These are phyloP conservation scores for Charanyca ferruginea DNA, from an alignment of 2,888 invertebrate species.

Conservation along the genomic window DNA sequence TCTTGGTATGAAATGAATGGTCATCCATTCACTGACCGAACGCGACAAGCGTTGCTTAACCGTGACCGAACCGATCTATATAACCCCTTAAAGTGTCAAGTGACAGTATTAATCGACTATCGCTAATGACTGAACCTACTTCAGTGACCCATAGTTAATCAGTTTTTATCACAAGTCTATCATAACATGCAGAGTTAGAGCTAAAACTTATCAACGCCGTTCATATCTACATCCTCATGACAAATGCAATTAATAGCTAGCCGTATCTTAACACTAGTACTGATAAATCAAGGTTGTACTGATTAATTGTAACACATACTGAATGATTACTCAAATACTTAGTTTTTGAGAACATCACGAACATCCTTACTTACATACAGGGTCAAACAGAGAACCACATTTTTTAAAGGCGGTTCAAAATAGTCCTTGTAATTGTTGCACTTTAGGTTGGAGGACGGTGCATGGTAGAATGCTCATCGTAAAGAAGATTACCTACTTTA, in stretches of 20 bases:
- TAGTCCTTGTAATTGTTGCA: background rate
- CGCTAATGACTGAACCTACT: background rate
- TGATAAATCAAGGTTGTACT: slow-evolving; percentile 50
- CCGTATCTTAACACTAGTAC: slow-evolving; percentile 22
- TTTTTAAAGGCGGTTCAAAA: too few species aligned
- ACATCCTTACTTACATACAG: too few species aligned
- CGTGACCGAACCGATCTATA: too few species aligned
- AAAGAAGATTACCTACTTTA: too few species aligned
- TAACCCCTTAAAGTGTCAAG: too few species aligned
- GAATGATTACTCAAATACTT: slow-evolving; percentile 28
- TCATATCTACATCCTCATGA: slow-evolving; percentile 36
- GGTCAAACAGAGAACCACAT: too few species aligned
- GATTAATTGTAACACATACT: slow-evolving; percentile 27
- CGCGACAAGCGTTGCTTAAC: too few species aligned
- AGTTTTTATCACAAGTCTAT: slow-evolving; percentile 17
- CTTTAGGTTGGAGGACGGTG: background rate
- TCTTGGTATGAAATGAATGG: too few species aligned
- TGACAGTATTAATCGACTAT: background rate
- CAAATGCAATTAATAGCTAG: slow-evolving; percentile 35
- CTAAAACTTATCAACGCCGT: slow-evolving; percentile 21
- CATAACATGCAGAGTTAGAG: slow-evolving; percentile 15
- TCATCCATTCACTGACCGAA: too few species aligned
- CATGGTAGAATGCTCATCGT: background rate
- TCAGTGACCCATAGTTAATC: slow-evolving; percentile 4
- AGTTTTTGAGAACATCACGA: too few species aligned